Evolutionary conservation across 2,113 vertebrate species (phyloP), one percentile per base, ranked within the genome.

Genomic region (Lampris megalopsis): DNA sequence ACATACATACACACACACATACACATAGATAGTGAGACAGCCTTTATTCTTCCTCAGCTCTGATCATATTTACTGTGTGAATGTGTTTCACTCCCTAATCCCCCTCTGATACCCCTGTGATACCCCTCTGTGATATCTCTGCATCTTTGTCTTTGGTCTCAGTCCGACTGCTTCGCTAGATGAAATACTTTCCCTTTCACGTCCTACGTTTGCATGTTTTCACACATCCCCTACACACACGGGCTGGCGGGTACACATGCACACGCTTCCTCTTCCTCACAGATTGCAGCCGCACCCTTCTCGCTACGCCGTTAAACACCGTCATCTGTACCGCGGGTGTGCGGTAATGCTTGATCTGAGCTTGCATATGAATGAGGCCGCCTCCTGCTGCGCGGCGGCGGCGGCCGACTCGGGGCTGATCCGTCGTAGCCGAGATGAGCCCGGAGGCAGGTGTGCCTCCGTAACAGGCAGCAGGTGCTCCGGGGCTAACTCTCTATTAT

Each of bases 21-120:
- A 41, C 57, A 75, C 54, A 68, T 37, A 43, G 61, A 75, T 43
- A 75, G 68, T 49, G 49, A 80, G 60, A 73, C 61, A 9, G 41
- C n/a, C 77, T 86, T 80, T 82, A 85, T 80, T 83, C 86, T 83
- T 64, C 53, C 24, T 73, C 41, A n/a, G 59, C 88, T 89, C 84
- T 90, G 87, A 91, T 91, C 77, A 70, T 90, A 76, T 92, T 90
- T 86, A 86, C 84, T 82, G 82, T 74, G 64, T 63, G 75, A 81
- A 78, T 84, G 40, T 90, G 77, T 87, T 80, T 79, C 73, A 61
- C 77, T 88, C 38, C 42, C 11, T 80, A 88, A 89, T 80, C 72
- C 81, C 71, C 83, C 54, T 79, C 84, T 86, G 86, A 86, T 87
- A 85, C 24, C 24, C 24, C 24, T 24, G 24, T 24, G 24, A 24